Evolutionary conservation across 2,113 vertebrate species (phyloP), one percentile per base, ranked within the genome.

Genomic region (Cromileptes altivelis): DNA sequence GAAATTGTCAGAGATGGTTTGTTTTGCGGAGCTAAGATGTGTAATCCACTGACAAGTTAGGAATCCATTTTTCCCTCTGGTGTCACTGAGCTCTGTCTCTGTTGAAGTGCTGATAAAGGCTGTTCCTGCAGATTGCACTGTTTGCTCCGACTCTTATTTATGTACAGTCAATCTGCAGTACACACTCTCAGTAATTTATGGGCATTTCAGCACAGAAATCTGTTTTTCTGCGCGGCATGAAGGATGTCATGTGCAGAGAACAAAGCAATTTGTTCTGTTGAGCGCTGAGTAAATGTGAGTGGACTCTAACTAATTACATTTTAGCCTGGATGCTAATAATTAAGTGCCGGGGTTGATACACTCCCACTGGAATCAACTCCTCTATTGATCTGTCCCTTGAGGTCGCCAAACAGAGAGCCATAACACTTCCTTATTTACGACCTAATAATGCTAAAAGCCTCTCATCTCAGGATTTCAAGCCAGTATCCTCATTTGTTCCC

Each of bases 381-480:
- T 56, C 33, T 55, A 84, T 76, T 86, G 76, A 88, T 85, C 14
- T 55, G 49, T 63, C 27, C 23, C 57, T 63, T 13, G 37, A 71
- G 25, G 58, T 17, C 42, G 9, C 42, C 15, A 53, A 47, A 60
- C 21, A 23, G 47, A 76, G 23, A 65, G 50, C 30, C 67, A 77
- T 15, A 67, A 67, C 78, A 65, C 21, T 10, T 13, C 25, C 30
- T 69, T 68, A 91, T 85, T 87, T 88, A 89, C 33, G 25, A 69
- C 45, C 19, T 70, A 75, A 91, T 89, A 79, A 57, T 10, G 25
- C 65, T 86, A 80, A 88, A 82, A 89, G 64, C 68, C 33, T 80
- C 53, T 71, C 4, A 17, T 77, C 70, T 80, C 25, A 21, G 42
- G 40, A 68, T 70, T 84, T 62, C 10, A 30, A 73, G 68, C 55